Evolutionary conservation across 2,113 vertebrate genomes (phyloP).

Genomic region (Prolemur simus): DNA sequence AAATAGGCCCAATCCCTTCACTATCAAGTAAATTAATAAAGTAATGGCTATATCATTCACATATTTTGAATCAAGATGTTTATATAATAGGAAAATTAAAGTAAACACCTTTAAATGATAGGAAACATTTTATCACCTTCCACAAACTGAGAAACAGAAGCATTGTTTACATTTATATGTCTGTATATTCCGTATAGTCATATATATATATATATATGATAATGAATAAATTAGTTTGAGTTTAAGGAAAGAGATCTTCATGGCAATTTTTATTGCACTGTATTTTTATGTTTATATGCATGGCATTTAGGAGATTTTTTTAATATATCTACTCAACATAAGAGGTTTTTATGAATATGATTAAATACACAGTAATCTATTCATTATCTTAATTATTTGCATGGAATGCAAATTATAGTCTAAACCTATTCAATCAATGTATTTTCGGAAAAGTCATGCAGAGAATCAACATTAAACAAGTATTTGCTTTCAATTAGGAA

Average conservation of each 20-base stretch:
- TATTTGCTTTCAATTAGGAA: conserved; percentile 78
- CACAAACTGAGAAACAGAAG: background rate
- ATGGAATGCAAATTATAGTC: conserved; percentile 71
- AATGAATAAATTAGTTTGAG: conserved; percentile 53
- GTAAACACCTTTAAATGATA: background rate
- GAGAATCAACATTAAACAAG: conserved; percentile 74
- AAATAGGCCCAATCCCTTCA: background rate
- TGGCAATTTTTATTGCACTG: conserved; percentile 35
- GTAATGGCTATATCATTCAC: background rate
- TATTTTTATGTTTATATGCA: conserved; percentile 71
- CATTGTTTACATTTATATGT: background rate
- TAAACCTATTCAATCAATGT: conserved; percentile 72
- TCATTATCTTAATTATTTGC: conserved; percentile 79
- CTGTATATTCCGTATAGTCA: background rate
- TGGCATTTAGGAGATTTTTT: conserved; percentile 67
- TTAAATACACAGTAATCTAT: conserved; percentile 73
- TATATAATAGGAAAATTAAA: conserved; percentile 37
- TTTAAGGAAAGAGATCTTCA: conserved; percentile 48
- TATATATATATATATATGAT: background rate
- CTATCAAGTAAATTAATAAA: background rate
- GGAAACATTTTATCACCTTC: background rate
- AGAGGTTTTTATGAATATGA: conserved; percentile 70
- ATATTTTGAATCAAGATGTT: conserved; percentile 4
- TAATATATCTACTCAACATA: conserved; percentile 66
- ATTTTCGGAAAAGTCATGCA: conserved; percentile 75